Base-by-base conservation (phyloP, 2,797 vertebrate species). In the Cercopithecus hamlyni region DNA sequence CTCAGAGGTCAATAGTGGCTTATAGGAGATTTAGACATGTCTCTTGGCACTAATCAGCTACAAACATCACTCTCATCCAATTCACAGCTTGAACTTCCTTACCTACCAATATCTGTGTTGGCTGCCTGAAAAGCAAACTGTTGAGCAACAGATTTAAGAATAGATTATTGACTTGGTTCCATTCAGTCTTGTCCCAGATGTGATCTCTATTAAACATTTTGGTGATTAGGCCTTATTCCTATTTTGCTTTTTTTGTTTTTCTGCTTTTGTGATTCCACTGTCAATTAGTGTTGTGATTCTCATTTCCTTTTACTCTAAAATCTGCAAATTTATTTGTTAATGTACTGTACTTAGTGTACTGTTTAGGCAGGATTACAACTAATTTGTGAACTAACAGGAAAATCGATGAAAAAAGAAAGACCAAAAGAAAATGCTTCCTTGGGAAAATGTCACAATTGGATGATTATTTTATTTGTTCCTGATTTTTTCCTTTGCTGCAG, bases 381-480 rank as follows among this genome's bases (percentile, higher is more conserved):
- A 93, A 97, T 98, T 97, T 97, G 8, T 94, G 50, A 98, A 97
- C 90, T 97, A 98, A 94, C 41, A 82, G 87, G 45, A 72, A 98
- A 96, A 80, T 48, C 61, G 79, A 33, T 72, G 61, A 97, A 97
- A 97, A 64, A 97, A 85, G 36, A 72, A 97, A 96, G 64, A 97
- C 82, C 45, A 82, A 92, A 61, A 93, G 72, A 88, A 97, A 97
- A 85, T 80, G 55, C 79, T 96, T 97, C 83, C 75, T 97, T 73
- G 67, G 83, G 89, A 98, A 98, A 97, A 97, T 95, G 70, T 98
- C 79, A 97, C 96, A 98, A 94, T 97, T 98, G 39, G 61, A 27
- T 98, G 89, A 97, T 98, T 96, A 92, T 85, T 97, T 90, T 96
- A 95, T 96, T 80, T 95, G 57, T 95, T 96, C 24, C 84, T 87